Evolutionary conservation across 2,113 vertebrate species (phyloP), one percentile per base, ranked within the genome.

Genomic region (Oreocharis arfaki): DNA sequence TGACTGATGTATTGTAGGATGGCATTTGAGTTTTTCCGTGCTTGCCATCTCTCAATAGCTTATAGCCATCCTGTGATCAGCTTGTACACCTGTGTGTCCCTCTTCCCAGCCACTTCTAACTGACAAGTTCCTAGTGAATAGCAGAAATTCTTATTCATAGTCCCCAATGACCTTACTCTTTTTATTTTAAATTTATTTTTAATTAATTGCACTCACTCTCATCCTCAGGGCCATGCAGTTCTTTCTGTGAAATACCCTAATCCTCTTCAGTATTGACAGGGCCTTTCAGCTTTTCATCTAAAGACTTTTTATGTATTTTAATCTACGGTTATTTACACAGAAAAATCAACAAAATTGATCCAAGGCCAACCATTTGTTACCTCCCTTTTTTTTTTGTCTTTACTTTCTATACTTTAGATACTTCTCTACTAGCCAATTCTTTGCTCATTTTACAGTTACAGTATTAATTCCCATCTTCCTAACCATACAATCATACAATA

Each of bases 131-230:
- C 17, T n/a, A 80, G 49, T 85, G 82, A 94, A 76, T 19, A 91
- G 46, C 22, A 94, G 46, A 92, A 91, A 87, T 80, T 85, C 46
- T 78, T 9, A 2, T 61, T 93, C 49, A 46, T 37, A 76, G 49
- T 76, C 42, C 41, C 37, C 2, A 7, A 3, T 80, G 75, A 88
- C 63, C 70, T 93, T 85, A 74, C 7, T 84, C 15, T 87, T 95
- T 89, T 91, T 87, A 73, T 92, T 83, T 88, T 39, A 91, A 93
- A 87, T 85, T 84, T 76, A 71, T 87, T 92, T 81, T 90, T 65
- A 83, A 67, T 93, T 94, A 82, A 82, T 95, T 90, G 76, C 0
- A 0, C 23, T 91, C 86, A 61, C 17, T 83, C 41, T 42, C 42
- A 49, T 91, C 46, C 53, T 96, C 94, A 68, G 61, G 88, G 85